Base-by-base conservation (phyloP, 2,797 vertebrate genomes). In the Acipenser oxyrinchus region DNA sequence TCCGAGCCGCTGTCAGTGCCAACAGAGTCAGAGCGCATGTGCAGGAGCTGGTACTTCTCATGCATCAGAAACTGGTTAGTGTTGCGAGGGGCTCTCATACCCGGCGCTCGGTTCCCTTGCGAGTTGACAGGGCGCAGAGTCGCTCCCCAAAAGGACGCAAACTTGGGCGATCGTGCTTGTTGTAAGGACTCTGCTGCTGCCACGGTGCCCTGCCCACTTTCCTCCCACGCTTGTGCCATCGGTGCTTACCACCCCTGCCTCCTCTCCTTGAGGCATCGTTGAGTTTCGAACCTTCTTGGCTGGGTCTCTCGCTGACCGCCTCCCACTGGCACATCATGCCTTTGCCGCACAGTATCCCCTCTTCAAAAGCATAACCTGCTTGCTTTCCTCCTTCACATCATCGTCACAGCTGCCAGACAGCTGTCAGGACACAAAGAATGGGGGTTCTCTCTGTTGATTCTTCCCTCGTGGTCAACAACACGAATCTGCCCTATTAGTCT, bases 41-140 rank as follows among this genome's bases (percentile, higher is more conserved):
- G 91, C 84, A 90, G 84, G 72, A 95, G 86, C 82, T 90, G 92
- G 71, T 95, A 93, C 77, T 94, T 94, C 75, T 95, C 93, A 7
- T 84, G 84, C 93, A 95, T 95, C 59, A 95, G 82, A 72, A 95
- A 94, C 84, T 95, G 93, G 84, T 95, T 95, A 71, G 93, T 95
- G 85, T 95, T 94, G 72, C 90, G 87, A 3, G 93, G 93, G 1
- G 93, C 92, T 10, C 90, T 81, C 92, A 94, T 95, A 9, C 93
- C 93, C 59, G 85, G 82, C 1, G 89, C 91, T 49, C 89, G 68
- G 73, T 83, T 86, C 8, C 93, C 93, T 71, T 88, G 79, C 1
- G 91, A 63, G 60, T 94, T 92, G 9, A 92, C 81, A 2, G 92
- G 93, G 49, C 93, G 84, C 52, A 94, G 79, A 72, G 62, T 62